Base-by-base conservation (phyloP, 64 coral and sea anemone genomes). In the Dendrophyllia cribrosa region DNA sequence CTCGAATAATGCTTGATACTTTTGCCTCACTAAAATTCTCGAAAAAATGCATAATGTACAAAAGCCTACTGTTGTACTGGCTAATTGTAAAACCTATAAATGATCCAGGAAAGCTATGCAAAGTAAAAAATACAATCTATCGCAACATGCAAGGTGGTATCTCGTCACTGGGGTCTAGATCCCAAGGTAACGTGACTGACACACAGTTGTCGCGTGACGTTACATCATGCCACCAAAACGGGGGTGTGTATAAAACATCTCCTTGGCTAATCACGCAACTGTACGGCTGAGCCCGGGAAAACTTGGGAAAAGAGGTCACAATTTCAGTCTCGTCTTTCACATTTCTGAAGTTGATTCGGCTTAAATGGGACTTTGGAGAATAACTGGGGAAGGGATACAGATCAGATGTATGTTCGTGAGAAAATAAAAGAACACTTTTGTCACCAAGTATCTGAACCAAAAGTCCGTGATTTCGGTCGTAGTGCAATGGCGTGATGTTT, bases 191-290 rank as follows among this genome's bases (percentile, higher is more conserved):
- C 5, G 91, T 93, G 3, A 93, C 91, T 6, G 91, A 93, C 70
- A 93, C 82, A 77, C 91, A 93, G 74, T 77, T 87, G 56, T 93
- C 83, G 7, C 73, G n/a, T 56, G 83, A 93, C 43, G 91, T 93
- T 71, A 93, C 91, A 47, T 93, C 83, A 17, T 93, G 91, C 91
- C 91, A 93, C 91, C 91, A 93, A 87, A 93, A 93, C 43, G 91
- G 91, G 23, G 91, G 91, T 65, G 84, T 93, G 52, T 93, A 93
- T 21, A 93, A 83, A 58, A 93, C 75, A 55, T 93, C 91, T 20
- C 91, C 91, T 74, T 17, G 59, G 26, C 75, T 50, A 44, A 93
- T 87, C 49, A 93, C 70, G 66, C 91, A 93, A 20, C 59, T 63
- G 53, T 93, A 87, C 21, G 64, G 34, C 34, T 93, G 55, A 34